phyloP scores from a whole-genome alignment of 2,797 vertebrate genomes.

The Anguilla marmorata region DNA sequence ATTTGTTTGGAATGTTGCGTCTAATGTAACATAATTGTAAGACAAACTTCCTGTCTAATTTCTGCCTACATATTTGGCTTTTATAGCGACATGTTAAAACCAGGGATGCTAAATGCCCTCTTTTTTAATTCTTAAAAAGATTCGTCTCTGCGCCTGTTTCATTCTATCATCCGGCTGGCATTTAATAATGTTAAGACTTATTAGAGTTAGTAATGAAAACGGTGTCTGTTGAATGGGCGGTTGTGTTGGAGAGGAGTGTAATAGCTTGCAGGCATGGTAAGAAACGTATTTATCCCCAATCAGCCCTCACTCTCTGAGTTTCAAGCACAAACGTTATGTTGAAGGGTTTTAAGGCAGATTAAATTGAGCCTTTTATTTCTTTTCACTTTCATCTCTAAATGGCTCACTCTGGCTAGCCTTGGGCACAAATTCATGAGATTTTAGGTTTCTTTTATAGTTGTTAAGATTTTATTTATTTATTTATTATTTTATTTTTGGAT shows the following conservation, averaged over 20 bases:
- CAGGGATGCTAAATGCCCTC: slow-evolving; percentile 69
- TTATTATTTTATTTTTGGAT: slow-evolving; percentile 51
- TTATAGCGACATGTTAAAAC: slow-evolving; percentile 67
- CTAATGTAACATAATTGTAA: slow-evolving; percentile 16
- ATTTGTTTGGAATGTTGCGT: slow-evolving; percentile 24
- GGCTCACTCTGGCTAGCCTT: slow-evolving; percentile 85
- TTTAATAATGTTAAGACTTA: slow-evolving; percentile 98
- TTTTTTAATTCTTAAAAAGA: slow-evolving; percentile 82
- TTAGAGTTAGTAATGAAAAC: slow-evolving; percentile 94
- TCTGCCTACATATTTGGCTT: slow-evolving; percentile 63
- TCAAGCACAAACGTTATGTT: slow-evolving; percentile 90
- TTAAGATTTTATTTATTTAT: slow-evolving; percentile 69
- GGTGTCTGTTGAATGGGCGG: slow-evolving; percentile 86
- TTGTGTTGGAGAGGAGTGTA: slow-evolving; percentile 91
- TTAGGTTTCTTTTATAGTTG: slow-evolving; percentile 68
- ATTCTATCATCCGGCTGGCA: slow-evolving; percentile 86
- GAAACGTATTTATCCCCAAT: slow-evolving; percentile 97
- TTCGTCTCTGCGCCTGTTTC: slow-evolving; percentile 77
- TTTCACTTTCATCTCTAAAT: slow-evolving; percentile 99
- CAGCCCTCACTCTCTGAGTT: slow-evolving; percentile 91
- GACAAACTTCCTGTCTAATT: slow-evolving; percentile 54
- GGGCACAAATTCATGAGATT: slow-evolving; percentile 81
- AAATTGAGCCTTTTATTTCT: slow-evolving; percentile 98
- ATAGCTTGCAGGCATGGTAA: slow-evolving; percentile 92
- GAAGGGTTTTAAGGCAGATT: slow-evolving; percentile 99